Conservation (phyloP, 2,797 vertebrate genomes). For the Tinamus major region DNA sequence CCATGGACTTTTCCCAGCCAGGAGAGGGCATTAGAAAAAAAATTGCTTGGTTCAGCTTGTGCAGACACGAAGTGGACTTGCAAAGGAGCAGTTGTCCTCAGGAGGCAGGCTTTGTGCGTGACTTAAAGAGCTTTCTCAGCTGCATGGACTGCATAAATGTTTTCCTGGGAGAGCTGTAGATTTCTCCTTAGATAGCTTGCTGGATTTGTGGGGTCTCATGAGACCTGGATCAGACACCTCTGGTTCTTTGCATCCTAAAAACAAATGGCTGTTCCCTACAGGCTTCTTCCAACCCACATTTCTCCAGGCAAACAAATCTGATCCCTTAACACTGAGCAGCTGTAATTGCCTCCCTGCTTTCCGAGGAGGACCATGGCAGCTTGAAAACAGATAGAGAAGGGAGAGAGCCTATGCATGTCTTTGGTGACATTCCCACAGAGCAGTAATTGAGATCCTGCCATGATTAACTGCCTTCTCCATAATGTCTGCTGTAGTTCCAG, state of each 20-base stretch:
- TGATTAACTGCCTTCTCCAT: not conserved
- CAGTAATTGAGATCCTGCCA: not conserved
- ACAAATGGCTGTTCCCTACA: not conserved
- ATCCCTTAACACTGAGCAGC: not conserved
- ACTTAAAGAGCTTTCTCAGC: not conserved
- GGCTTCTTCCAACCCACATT: not conserved
- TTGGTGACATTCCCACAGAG: not conserved
- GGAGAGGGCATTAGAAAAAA: not conserved
- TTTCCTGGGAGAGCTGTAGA: not conserved
- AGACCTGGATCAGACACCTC: not conserved
- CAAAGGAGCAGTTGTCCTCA: not conserved
- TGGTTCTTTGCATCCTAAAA: not conserved
- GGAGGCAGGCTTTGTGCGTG: not conserved
- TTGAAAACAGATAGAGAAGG: not conserved
- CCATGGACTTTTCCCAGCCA: not conserved
- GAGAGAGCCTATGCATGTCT: not conserved
- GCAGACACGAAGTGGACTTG: not conserved
- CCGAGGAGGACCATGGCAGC: not conserved
- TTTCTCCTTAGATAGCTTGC: not conserved
- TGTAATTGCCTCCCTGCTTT: not conserved
- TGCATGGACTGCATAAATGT: not conserved
- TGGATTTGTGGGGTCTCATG: not conserved
- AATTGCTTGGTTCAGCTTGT: rapidly evolving
- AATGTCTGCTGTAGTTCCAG: not conserved
- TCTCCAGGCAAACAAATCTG: not conserved